Base-by-base conservation (phyloP, 2,113 vertebrate species). In the Phylloscopus trochilus region DNA sequence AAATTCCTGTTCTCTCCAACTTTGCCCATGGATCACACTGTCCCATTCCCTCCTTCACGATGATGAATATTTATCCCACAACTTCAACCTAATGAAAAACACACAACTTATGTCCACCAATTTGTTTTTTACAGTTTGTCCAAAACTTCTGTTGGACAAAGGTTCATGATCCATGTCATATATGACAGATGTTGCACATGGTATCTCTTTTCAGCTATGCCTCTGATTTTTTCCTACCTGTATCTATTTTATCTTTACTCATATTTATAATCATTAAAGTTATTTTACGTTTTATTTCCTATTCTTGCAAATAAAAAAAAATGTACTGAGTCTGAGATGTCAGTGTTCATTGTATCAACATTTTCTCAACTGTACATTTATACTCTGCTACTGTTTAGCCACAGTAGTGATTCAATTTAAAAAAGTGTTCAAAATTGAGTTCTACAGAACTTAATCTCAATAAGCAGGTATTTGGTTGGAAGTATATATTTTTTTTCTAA, bases 21-120 rank as follows among this genome's bases (percentile, higher is more conserved):
- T n/a, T 44, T 22, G 2, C 2, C 2, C 4, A 2, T 26, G 47
- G 23, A 46, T 24, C 0, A 2, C 7, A 28, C 5, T 13, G 7
- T 28, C 1, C 1, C 1, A 2, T 49, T 2, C 8, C 24, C 5
- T 23, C 14, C 13, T 47, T 10, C n/a, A 23, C 2, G 1, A 16
- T 39, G 13, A 66, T 13, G 3, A 82, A 17, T 5, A 46, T 5
- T 28, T 55, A 13, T 69, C n/a, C 43, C 30, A 47, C 10, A 58
- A 4, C 8, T 67, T 59, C 44, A 83, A 7, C 2, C 31, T 51
- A 55, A 22, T 19, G 10, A 76, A 68, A 24, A 80, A 51, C 15
- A 4, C 8, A 39, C 33, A 77, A 39, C 18, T 2, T 31, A 4
- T 4, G 13, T 43, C 14, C 10, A 33, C 5, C 22, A 15, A 37